Base-by-base conservation (phyloP, 2,888 invertebrate genomes). In the Leistus spinibarbis region DNA sequence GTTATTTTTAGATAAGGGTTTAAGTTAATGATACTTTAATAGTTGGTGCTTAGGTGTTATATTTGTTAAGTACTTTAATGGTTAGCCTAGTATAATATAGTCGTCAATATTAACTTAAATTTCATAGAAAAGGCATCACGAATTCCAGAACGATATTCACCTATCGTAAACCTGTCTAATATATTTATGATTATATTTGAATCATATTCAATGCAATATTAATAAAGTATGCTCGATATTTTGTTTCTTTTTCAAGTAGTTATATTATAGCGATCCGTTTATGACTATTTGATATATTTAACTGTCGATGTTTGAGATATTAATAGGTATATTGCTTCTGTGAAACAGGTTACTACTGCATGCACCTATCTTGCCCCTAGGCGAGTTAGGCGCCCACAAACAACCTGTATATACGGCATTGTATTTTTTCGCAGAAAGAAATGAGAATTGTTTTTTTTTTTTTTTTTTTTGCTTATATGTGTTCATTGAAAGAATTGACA, bases 261-360 rank as follows among this genome's bases (percentile, higher is more conserved):
- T 40, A 40, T 40, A 17, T 40, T 40, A 40, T 40, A 17, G 16
- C 22, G 22, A 60, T 19, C 20, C 60, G 60, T 60, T 60, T 60
- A 60, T 22, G 60, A 60, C 22, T 22, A 60, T 22, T 60, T 60
- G 60, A 60, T 60, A 60, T 60, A 60, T 60, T 60, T 60, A 20
- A 60, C 22, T 60, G 60, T 60, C 60, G 60, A 60, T 60, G 60
- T 60, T 60, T 60, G 60, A 60, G 22, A 60, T 60, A 60, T 60
- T 60, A 60, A 60, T 60, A 22, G 60, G 16, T 17, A 22, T 60
- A 40, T 40, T 40, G 40, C 40, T 40, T 40, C 40, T 40, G 40
- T 40, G 40, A 13, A 40, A 40, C 40, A 40, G 40, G 40, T 40
- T 40, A 7, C 40, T 5, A 40, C 40, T 40, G 13, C 40, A 40